Evolutionary conservation across 2,113 vertebrate genomes (phyloP).

Genomic region (Bagarius yarrelli): DNA sequence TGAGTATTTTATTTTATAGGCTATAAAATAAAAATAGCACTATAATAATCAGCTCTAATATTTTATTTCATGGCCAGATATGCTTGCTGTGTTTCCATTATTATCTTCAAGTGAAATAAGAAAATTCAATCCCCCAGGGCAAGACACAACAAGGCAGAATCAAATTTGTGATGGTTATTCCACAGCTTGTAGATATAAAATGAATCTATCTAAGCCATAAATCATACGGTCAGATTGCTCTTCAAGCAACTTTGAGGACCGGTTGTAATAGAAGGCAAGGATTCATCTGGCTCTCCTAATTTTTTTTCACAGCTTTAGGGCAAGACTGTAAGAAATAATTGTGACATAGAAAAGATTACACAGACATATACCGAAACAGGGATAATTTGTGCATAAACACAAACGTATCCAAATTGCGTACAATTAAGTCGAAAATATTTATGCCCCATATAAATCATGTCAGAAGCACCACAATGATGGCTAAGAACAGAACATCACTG

Average conservation of each 20-base stretch:
- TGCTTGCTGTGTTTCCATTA: conserved; percentile 30
- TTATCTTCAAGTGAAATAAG: conserved; percentile 47
- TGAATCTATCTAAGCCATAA: conserved; percentile 48
- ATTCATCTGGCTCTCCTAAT: conserved; percentile 26
- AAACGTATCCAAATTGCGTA: conserved; percentile 2
- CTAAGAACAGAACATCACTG: too few species aligned
- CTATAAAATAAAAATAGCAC: background rate
- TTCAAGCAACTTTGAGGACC: conserved; percentile 35
- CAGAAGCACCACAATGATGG: too few species aligned
- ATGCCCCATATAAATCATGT: background rate
- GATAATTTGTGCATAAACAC: conserved; percentile 15
- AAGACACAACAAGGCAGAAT: conserved; percentile 43
- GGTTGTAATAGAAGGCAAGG: conserved; percentile 43
- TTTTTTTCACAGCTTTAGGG: conserved; percentile 29
- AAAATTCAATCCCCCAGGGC: conserved; percentile 38
- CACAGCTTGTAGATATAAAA: conserved; percentile 50
- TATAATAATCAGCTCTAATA: conserved; percentile 42
- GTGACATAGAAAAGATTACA: conserved; percentile 1
- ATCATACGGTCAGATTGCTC: conserved; percentile 33
- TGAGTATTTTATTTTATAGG: conserved; percentile 23
- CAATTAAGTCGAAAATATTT: background rate
- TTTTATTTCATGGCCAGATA: conserved; percentile 48
- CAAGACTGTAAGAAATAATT: conserved; percentile 23
- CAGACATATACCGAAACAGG: background rate
- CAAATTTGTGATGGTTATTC: conserved; percentile 46